Evolutionary conservation across 2,888 invertebrate genomes (phyloP).

Genomic region (Syritta pipiens): DNA sequence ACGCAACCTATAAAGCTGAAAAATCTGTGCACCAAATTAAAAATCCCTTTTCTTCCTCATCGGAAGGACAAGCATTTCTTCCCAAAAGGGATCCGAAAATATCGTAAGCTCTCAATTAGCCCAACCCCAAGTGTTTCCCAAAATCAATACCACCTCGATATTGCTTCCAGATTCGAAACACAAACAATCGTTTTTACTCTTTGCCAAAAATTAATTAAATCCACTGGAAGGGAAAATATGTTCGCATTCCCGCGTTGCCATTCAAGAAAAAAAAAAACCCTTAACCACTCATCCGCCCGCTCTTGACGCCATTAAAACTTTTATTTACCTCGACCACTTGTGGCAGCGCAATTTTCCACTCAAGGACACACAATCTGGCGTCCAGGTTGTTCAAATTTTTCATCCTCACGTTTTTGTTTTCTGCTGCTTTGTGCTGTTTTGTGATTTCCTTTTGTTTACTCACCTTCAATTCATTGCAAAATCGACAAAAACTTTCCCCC

Average conservation of each 20-base stretch:
- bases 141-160: too few relatives aligned
- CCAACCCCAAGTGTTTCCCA: too few relatives aligned
- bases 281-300: neutral
- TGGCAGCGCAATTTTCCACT: slow-evolving; percentile 23
- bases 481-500: neutral
- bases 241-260: too few relatives aligned
- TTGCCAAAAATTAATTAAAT: slow-evolving; percentile 23
- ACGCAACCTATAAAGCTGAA: too few relatives aligned
- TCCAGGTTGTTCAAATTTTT: slow-evolving; percentile 1
- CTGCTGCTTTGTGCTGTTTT: neutral
- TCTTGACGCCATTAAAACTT: neutral
- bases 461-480: neutral
- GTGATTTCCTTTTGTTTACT: neutral
- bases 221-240: neutral
- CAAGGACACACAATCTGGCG: slow-evolving; percentile 35
- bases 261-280: too few relatives aligned
- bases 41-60: too few relatives aligned
- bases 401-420: neutral
- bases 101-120: too few relatives aligned
- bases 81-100: too few relatives aligned
- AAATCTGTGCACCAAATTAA: too few relatives aligned
- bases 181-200: too few relatives aligned
- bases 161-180: neutral
- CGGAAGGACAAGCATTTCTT: too few relatives aligned
- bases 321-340: slow-evolving; percentile 31